Evolutionary conservation across 1,140 invertebrate species (phyloP).

Genomic region (Procambarus clarkii): DNA sequence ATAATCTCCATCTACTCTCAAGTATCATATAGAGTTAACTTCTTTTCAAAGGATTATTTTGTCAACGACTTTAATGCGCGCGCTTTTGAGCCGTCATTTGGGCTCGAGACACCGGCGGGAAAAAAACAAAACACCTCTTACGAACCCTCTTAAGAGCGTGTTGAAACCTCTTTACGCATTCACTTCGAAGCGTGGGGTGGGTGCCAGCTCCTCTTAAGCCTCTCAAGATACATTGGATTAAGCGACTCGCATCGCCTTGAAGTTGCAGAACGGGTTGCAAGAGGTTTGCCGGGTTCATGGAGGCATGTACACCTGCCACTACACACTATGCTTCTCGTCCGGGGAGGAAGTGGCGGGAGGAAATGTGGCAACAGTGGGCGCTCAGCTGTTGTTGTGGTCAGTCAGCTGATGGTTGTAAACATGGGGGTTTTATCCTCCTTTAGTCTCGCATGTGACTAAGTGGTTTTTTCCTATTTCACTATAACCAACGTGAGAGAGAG

Average conservation of each 20-base stretch:
- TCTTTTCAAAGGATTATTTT: too few species aligned
- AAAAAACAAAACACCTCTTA: conserved; percentile 40
- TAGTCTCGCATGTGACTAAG: background rate
- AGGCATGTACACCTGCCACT: background rate
- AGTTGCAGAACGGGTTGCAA: background rate
- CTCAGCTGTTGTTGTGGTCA: background rate
- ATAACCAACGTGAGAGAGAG: too few species aligned
- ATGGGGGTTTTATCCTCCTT: background rate
- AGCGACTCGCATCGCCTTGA: background rate
- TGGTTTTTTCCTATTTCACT: background rate
- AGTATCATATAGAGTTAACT: too few species aligned
- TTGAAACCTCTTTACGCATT: conserved; percentile 38
- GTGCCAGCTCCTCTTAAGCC: background rate
- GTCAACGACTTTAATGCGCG: background rate
- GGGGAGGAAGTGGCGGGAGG: background rate
- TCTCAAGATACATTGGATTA: background rate
- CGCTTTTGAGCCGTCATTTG: background rate
- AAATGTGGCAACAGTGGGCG: conserved; percentile 4
- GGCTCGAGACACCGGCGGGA: conserved; percentile 35
- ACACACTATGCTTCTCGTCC: background rate
- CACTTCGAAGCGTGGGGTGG: conserved; percentile 6
- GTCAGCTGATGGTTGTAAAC: background rate
- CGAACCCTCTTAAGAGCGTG: conserved; percentile 31
- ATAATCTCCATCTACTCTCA: too few species aligned
- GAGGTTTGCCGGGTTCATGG: background rate